These are phyloP conservation scores for Gymnorhina tibicen DNA, from an alignment of 2,113 vertebrate species.

Conservation along the genomic window DNA sequence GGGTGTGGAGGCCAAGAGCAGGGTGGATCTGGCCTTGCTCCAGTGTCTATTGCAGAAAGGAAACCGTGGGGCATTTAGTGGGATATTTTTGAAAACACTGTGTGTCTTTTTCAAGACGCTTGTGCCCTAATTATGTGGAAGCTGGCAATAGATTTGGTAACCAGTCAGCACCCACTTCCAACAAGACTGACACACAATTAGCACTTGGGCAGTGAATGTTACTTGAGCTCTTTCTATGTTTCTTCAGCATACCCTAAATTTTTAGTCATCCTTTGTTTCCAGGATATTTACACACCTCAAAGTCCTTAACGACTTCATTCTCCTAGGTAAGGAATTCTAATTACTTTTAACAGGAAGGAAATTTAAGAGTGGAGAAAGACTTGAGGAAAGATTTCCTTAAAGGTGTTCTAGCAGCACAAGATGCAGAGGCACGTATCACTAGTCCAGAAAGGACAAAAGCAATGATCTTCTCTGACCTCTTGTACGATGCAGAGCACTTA, in stretches of 20 bases:
- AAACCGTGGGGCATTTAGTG: background rate
- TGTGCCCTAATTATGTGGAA: background rate
- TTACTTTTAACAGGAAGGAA: background rate
- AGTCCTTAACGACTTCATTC: background rate
- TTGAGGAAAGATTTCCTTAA: background rate
- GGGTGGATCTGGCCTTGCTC: conserved; percentile 55
- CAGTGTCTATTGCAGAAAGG: conserved; percentile 14
- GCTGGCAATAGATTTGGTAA: background rate
- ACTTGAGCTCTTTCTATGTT: background rate
- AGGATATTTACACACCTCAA: background rate
- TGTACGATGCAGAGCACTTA: background rate
- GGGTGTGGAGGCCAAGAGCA: conserved; percentile 58
- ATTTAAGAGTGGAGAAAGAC: background rate
- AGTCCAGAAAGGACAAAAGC: background rate
- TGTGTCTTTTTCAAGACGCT: background rate
- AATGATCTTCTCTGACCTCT: background rate
- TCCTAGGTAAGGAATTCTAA: background rate
- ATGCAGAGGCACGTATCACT: accelerated
- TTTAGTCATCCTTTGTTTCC: background rate
- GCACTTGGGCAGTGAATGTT: background rate
- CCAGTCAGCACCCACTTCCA: background rate
- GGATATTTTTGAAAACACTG: conserved; percentile 11
- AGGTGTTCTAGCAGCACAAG: background rate
- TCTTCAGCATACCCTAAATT: background rate
- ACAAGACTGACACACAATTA: background rate